Base-by-base conservation (phyloP, 2,888 invertebrate genomes). In the Cantharis lateralis region DNA sequence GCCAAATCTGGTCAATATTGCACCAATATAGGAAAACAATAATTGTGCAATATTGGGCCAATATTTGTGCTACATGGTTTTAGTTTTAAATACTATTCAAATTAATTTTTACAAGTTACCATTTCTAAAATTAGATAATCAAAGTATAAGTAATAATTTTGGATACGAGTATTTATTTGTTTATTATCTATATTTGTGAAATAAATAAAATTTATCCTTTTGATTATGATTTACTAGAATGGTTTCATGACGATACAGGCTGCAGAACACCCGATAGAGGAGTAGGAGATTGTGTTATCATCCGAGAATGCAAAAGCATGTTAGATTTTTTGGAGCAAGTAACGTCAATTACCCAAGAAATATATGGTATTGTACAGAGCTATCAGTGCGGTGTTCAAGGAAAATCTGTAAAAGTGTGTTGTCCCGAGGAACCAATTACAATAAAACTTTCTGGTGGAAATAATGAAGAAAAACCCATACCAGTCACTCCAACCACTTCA, bases 231-330 rank as follows among this genome's bases (percentile, higher is more conserved):
- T 70, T 70, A 64, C 20, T 24, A 74, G 74, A 71, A 70, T 74
- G 74, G 74, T 78, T 77, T 7, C 61, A 80, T 11, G 76, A 76
- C 11, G 76, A 76, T 68, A 63, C 32, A 0, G 76, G 76, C 26
- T 90, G 90, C 81, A 73, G 75, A 7, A 86, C 88, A 0, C 87
- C 88, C 1, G 83, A 79, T 18, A 84, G 86, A 5, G 81, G 78
- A 0, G 71, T 70, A 0, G 89, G 89, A 0, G 78, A 81, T 1
- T 90, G 90, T 82, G 81, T 88, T 10, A 78, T 82, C 0, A 81
- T 90, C 3, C 78, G 83, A 18, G 68, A 78, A 15, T 85, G 85
- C 72, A 75, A 81, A 15, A 81, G 80, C 15, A 80, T 85, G 62
- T 62, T 81, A 10, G 78, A 82, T 32, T 81, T 77, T 10, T 64